Evolutionary conservation across 2,888 invertebrate species (phyloP), one percentile per base, ranked within the genome.

Genomic region (Molanna angustata): DNA sequence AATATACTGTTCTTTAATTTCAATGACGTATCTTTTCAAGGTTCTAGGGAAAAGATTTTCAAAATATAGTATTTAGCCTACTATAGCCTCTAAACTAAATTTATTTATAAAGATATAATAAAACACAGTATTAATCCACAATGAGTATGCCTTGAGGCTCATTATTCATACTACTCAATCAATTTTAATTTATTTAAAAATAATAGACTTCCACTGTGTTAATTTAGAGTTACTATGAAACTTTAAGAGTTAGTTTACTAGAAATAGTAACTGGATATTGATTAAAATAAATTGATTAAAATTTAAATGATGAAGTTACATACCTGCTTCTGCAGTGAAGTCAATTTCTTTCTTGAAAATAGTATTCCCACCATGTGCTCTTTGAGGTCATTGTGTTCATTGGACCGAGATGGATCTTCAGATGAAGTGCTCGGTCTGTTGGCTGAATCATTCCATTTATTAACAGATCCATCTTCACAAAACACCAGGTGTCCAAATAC

Each of bases 361-460:
- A 97, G 76, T 63, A 97, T 96, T 55, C 96, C 95, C 39, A 96
- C 96, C 82, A 97, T 94, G 67, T 96, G 96, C 66, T 96, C 96
- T 37, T 94, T 84, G 4, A 97, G 75, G 66, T 94, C 92, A 56
- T 63, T 79, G 68, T 71, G 82, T 69, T 67, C 71, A 1, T 39
- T 52, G 7, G 61, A 60, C 17, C 60, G 57, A 14, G 33, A 32
- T 2, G 31, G 16, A 17, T 49, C 43, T 17, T 42, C 49, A 3
- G 21, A 19, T 16, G 27, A 21, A 13, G 40, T 22, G 7, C 16
- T n/a, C 2, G 43, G 33, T 19, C 20, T 42, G 21, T 49, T 32
- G 7, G n/a, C 41, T 3, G 21, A 19, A n/a, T 41, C 41, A 18
- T 41, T 41, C 11, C 20, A 14, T 27, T 27, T 27, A 27, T 27